A percentile compares a stretch with the other conserved stretches of the same genome.
Conservation (phyloP, 1,140 invertebrate species). For the Drosophila ohnishii region DNA sequence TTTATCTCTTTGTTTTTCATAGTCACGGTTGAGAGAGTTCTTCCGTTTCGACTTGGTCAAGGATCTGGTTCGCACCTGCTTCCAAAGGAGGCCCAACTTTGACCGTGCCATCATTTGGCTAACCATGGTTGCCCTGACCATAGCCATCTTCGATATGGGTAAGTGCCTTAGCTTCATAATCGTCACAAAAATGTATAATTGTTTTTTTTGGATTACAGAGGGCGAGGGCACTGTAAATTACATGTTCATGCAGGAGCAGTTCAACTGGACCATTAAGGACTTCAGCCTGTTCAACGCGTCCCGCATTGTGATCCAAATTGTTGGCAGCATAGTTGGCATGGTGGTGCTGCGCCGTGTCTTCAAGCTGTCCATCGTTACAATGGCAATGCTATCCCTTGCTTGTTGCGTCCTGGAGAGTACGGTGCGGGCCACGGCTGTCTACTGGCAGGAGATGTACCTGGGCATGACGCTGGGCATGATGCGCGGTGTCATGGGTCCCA, state of each 20-base stretch:
- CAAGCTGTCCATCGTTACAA: conserved; percentile 68
- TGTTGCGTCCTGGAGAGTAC: conserved; percentile 83
- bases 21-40: conserved; percentile 83
- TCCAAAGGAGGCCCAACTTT: conserved; percentile 85
- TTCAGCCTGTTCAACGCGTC: conserved; percentile 85
- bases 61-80: conserved; percentile 86
- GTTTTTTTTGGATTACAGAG: conserved; percentile 57
- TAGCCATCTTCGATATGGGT: conserved; percentile 85
- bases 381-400: conserved; percentile 68
- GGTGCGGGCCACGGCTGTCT: conserved; percentile 84
- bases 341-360: conserved; percentile 84
- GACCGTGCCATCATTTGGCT: conserved; percentile 86
- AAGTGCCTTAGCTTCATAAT: neutral
- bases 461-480: conserved; percentile 84
- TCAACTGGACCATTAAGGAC: conserved; percentile 87
- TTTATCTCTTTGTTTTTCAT: neutral
- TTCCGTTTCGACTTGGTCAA: conserved; percentile 85
- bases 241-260: conserved; percentile 86
- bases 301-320: conserved; percentile 83
- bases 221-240: conserved; percentile 84
- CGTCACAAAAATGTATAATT: neutral
- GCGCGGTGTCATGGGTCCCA: conserved; percentile 85
- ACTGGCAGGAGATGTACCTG: conserved; percentile 87
- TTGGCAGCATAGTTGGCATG: conserved; percentile 84
- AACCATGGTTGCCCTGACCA: conserved; percentile 85